Base-by-base conservation (phyloP, 2,797 vertebrate genomes). In the Mastacembelus armatus region DNA sequence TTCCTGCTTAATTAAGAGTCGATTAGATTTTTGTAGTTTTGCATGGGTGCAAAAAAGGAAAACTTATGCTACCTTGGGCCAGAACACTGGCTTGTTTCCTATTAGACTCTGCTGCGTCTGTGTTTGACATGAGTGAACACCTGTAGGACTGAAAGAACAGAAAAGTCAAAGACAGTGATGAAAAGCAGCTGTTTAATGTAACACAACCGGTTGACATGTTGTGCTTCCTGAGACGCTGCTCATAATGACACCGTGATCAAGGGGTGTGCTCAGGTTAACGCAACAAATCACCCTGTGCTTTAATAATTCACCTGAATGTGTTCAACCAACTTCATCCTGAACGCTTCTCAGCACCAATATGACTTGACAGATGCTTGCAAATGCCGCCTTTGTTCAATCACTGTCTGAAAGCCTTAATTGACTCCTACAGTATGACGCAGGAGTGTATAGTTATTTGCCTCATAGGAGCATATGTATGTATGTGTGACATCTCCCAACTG, bases 241-340 rank as follows among this genome's bases (percentile, higher is more conserved):
- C 67, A 71, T 81, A 83, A 91, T 79, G 85, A 88, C 91, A 88
- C 77, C 15, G 44, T 88, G 92, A 93, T 93, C 90, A 86, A 86
- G 89, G 83, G 49, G 58, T 44, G 66, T 59, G 61, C 84, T 86
- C 79, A 79, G 81, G 87, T 88, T 90, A 94, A 90, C 68, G 80
- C 72, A 71, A 90, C 88, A 87, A 88, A 91, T 89, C 88, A 89
- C 68, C 78, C 47, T 7, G 60, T 10, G 80, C 84, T 88, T 90
- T 84, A 91, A 89, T 89, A 91, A 91, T 90, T 91, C 83, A 89
- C 85, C 87, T 86, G 78, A 89, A 78, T 71, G 38, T 59, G 85
- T 85, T 88, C 68, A 74, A 40, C 80, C 6, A 52, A 87, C 81
- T 86, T 72, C 58, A 62, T 84, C 66, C 56, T 32, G 19, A 55